Evolutionary conservation across 2,113 vertebrate species (phyloP), one percentile per base, ranked within the genome.

Genomic region (Protomyctophum bolini): DNA sequence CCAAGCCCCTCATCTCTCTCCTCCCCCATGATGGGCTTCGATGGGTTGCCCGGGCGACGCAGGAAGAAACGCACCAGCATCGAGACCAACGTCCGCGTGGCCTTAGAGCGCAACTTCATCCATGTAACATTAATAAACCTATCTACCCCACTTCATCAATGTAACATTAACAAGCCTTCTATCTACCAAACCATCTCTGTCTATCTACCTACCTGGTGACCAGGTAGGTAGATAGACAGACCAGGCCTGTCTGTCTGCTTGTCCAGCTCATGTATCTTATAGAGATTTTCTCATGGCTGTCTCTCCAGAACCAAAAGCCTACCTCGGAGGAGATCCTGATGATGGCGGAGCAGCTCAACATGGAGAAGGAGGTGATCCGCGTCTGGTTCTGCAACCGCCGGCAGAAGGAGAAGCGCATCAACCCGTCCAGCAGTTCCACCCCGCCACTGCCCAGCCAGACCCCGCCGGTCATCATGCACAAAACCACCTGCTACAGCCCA

Each of bases 61-160:
- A 91, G 96, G 70, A 97, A 97, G 92, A 97, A 97, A 89, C 94
- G 96, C 86, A 97, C 96, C 86, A 97, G 96, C 94, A 97, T 97
- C 6, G 96, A 97, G 92, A 96, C 95, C 79, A 97, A 97, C 0
- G 95, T 97, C 85, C 95, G 96, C 69, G 93, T 95, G 70, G 89
- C 88, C 76, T 93, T 97, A 74, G 96, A 97, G 90, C 95, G 95
- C 87, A 96, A 95, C 91, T 97, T 97, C 86, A 87, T 92, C 87
- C 21, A 21, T 21, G 21, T 21, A 21, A 21, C 21, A 21, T 21
- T 21, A 21, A 21, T 21, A 21, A 21, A 21, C 21, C 3, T 41
- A 41, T 41, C 33, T 41, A 41, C 33, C 33, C 33, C 3, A 41
- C 33, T 21, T 41, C 33, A 41, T 41, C 33, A 41, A 3, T 3